Conservation (phyloP, 2,797 vertebrate genomes). For the Hapalemur alaotrensis region DNA sequence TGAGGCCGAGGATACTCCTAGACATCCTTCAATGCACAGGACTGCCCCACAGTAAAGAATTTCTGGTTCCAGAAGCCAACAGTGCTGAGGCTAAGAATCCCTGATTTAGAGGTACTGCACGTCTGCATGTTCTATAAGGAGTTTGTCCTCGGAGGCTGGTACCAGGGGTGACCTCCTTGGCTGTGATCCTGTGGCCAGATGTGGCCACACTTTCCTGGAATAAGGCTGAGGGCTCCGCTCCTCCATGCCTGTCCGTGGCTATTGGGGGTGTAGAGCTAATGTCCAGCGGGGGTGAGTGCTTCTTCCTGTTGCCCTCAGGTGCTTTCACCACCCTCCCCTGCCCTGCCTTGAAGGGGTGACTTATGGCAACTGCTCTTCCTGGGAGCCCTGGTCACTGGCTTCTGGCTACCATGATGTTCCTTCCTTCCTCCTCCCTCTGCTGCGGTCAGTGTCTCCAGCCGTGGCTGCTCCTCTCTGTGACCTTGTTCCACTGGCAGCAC, state of each 20-base stretch:
- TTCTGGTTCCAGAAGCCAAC: neutral
- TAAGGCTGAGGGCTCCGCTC: too few relatives aligned
- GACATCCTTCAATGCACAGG: too few relatives aligned
- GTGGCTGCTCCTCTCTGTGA: too few relatives aligned
- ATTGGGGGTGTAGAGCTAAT: too few relatives aligned
- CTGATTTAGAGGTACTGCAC: rapidly evolving
- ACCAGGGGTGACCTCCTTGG: neutral
- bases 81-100: neutral
- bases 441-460: rapidly evolving
- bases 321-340: neutral
- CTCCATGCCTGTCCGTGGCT: neutral
- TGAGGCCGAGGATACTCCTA: neutral
- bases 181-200: neutral
- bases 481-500: rapidly evolving
- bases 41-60: rapidly evolving
- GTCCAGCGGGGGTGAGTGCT: neutral
- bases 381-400: neutral
- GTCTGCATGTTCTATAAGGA: neutral
- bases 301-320: neutral
- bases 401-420: too few relatives aligned
- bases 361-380: neutral
- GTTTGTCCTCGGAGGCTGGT: neutral
- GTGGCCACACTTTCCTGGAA: neutral
- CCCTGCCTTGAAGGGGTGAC: too few relatives aligned
- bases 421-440: neutral